Percentiles rank a stretch among this genome's conserved stretches.
Evolutionary conservation across 2,888 invertebrate genomes (phyloP).

Genomic region (Xestoiulus laeticollis): DNA sequence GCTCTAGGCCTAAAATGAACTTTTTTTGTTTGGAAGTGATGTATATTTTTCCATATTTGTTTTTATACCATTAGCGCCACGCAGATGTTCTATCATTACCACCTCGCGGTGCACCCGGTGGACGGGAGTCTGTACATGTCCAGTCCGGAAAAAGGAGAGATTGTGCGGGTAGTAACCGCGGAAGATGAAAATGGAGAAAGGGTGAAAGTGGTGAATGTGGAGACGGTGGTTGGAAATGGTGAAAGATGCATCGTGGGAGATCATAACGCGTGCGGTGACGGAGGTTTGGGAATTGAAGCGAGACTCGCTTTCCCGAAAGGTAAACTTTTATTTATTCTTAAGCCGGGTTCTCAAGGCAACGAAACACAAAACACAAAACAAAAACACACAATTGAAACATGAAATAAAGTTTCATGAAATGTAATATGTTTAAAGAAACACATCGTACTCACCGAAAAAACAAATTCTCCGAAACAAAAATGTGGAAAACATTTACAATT

Average conservation of each 20-base stretch:
- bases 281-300: slow-evolving; percentile 89
- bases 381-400: no score
- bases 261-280: slow-evolving; percentile 95
- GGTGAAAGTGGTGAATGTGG: slow-evolving; percentile 82
- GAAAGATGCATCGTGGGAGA: slow-evolving; percentile 92
- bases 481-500: no score
- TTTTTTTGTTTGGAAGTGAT: no score
- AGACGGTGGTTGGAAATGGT: slow-evolving; percentile 93
- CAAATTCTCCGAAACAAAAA: no score
- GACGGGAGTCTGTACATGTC: slow-evolving; percentile 95
- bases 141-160: slow-evolving; percentile 94
- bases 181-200: slow-evolving; percentile 71
- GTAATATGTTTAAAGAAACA: no score
- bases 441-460: no score
- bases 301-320: slow-evolving; percentile 96
- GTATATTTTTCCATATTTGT: not conserved
- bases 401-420: no score
- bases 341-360: no score
- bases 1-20: no score
- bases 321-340: no score
- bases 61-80: slow-evolving; percentile 76
- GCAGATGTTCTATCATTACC: slow-evolving; percentile 93
- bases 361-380: no score
- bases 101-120: slow-evolving; percentile 93
- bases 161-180: slow-evolving; percentile 83